Evolutionary conservation across 2,113 vertebrate species (phyloP).

Genomic region (Motacilla tschutschensis): DNA sequence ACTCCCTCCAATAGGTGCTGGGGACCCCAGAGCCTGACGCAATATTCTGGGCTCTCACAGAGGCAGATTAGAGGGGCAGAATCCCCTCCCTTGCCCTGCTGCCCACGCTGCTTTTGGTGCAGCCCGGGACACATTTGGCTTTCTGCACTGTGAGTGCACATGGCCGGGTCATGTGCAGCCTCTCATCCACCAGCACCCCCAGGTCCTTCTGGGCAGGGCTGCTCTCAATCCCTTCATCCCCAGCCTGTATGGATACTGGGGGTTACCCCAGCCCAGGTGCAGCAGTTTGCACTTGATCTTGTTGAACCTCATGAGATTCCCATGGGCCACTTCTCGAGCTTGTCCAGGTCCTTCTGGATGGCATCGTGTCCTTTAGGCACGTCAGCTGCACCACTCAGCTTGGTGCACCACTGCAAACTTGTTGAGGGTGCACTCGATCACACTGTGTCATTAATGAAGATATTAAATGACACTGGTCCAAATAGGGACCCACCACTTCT

Average conservation of each 20-base stretch:
- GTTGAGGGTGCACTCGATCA: accelerated
- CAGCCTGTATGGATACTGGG: not conserved
- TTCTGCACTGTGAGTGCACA: not conserved
- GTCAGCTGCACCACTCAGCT: not conserved
- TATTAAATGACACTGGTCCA: not conserved
- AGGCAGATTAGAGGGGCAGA: not conserved
- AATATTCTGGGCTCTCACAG: not conserved
- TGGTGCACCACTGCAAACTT: not conserved
- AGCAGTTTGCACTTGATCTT: not conserved
- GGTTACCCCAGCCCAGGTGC: accelerated
- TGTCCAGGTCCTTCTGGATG: not conserved
- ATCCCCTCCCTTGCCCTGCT: accelerated
- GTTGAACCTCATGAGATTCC: not conserved
- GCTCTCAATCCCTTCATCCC: accelerated
- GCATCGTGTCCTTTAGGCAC: not conserved
- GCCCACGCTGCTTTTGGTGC: accelerated
- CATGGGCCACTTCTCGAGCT: accelerated
- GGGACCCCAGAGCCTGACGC: not conserved
- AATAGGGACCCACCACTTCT: not conserved
- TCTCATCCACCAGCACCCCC: not conserved
- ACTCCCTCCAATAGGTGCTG: not conserved
- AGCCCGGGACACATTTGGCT: not conserved
- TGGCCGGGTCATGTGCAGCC: accelerated
- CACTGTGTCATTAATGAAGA: not conserved
- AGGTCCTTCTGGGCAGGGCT: not conserved